Base-by-base conservation (phyloP, 2,888 invertebrate species). In the Coelopa pilipes region DNA sequence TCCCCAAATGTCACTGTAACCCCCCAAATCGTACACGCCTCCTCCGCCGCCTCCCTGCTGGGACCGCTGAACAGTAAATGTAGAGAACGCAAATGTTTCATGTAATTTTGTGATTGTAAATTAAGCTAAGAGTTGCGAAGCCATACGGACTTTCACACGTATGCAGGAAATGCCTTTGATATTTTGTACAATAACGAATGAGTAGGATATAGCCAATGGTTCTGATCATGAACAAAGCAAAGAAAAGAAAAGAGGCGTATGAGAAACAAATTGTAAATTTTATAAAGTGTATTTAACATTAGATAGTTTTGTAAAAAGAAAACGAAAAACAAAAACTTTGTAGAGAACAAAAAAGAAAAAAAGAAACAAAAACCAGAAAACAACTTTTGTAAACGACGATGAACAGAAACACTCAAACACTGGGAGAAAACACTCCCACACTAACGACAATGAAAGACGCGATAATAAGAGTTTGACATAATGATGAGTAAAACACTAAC, bases 231-330 rank as follows among this genome's bases (percentile, higher is more conserved):
- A 60, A 60, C 47, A 71, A 66, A 19, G n/a, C 24, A 70, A 5
- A 71, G 55, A 34, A 72, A 74, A 17, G 34, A 34, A 34, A 34
- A 34, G 34, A 34, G 34, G 34, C 57, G 70, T 73, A 76, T 80
- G 78, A 34, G 34, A 77, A 82, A 79, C 81, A 78, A 80, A 79
- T 79, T 83, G 79, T 79, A 70, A 70, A 71, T 62, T 62, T 50
- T 45, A 46, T 60, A 55, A 66, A 34, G 10, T 70, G 55, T 65
- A 53, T 49, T 19, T 59, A 34, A 50, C 45, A 46, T 49, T 73
- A 63, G 73, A 24, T 73, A 73, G 63, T 69, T 59, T 69, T 73
- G 69, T 73, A 62, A 73, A 63, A 71, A 57, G 19, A 50, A 19
- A 72, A 57, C 13, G 19, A 34, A 24, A 45, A 34, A 69, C 7